A percentile compares a stretch with the other conserved stretches of the same genome.
Conservation (phyloP, 1,140 invertebrate genomes). For the Drosophila fuyamai region DNA sequence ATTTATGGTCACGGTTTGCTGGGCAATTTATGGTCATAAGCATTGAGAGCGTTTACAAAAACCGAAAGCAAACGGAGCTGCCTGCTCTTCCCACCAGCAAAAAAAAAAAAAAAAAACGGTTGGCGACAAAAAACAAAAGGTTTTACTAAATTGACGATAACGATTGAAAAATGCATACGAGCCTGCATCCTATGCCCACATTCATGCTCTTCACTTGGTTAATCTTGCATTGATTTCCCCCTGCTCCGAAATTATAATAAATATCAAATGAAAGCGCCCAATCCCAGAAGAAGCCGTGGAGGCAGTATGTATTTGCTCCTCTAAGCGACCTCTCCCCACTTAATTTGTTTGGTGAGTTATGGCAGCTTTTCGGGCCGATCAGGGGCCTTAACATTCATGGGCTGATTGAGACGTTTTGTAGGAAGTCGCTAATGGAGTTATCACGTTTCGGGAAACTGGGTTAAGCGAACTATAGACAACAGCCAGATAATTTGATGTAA, state of each 20-base stretch:
- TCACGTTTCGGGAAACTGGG: slow-evolving; percentile 44
- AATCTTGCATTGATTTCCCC: slow-evolving; percentile 51
- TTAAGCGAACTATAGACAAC: slow-evolving; percentile 35
- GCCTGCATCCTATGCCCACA: slow-evolving; percentile 35
- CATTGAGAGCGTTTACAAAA: slow-evolving; percentile 67
- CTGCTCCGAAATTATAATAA: slow-evolving; percentile 50
- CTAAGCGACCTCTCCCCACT: slow-evolving; percentile 41
- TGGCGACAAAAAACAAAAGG: slow-evolving; percentile 66
- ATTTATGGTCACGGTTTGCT: slow-evolving; percentile 83
- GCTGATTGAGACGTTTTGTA: slow-evolving; percentile 55
- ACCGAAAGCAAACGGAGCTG: slow-evolving; percentile 31
- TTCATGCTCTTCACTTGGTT: slow-evolving; percentile 24
- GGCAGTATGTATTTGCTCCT: background rate
- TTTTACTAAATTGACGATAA: slow-evolving; percentile 79
- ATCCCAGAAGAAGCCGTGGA: background rate
- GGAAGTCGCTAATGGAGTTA: slow-evolving; percentile 52
- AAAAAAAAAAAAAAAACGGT: slow-evolving; percentile 3
- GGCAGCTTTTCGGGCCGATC: slow-evolving; percentile 25
- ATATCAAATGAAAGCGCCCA: slow-evolving; percentile 50
- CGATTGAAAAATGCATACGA: slow-evolving; percentile 70
- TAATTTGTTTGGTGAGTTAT: slow-evolving; percentile 57
- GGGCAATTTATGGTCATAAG: slow-evolving; percentile 83
- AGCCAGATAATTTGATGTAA: slow-evolving; percentile 9
- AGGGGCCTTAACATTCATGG: slow-evolving; percentile 21
- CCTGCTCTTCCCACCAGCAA: slow-evolving; percentile 20